A percentile compares a stretch with the other conserved stretches of the same genome.
Evolutionary conservation across 2,888 invertebrate genomes (phyloP).

Genomic region (Rutpela maculata): DNA sequence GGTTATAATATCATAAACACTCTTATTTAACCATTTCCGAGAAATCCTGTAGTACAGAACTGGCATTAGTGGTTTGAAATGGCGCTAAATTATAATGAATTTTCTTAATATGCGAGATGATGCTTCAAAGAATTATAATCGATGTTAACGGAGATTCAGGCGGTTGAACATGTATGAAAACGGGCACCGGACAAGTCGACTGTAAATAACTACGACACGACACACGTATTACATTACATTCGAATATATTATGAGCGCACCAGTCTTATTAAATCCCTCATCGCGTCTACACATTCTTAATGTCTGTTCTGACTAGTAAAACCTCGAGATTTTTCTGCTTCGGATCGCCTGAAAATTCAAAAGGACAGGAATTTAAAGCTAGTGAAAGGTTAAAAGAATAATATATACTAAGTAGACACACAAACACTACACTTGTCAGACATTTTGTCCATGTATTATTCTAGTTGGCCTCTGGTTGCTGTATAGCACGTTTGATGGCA

Average conservation of each 20-base stretch:
- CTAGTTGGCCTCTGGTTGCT: too few relatives aligned
- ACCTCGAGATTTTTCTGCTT: neutral
- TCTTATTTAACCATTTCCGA: constrained; percentile 28
- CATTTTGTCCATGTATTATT: too few relatives aligned
- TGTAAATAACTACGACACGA: constrained; percentile 62
- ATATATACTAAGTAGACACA: too few relatives aligned
- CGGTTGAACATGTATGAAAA: constrained; percentile 43
- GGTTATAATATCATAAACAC: constrained; percentile 35
- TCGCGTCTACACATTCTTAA: constrained; percentile 29
- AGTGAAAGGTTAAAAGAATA: too few relatives aligned
- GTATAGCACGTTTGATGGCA: too few relatives aligned
- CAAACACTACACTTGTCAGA: too few relatives aligned
- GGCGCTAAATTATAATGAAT: constrained; percentile 38
- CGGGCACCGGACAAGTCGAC: constrained; percentile 54
- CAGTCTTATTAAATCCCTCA: constrained; percentile 53
- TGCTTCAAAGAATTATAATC: constrained; percentile 40
- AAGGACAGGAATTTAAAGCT: too few relatives aligned
- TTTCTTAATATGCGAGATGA: constrained; percentile 43
- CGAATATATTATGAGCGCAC: constrained; percentile 60
- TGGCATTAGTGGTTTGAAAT: constrained; percentile 14
- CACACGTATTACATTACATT: constrained; percentile 63
- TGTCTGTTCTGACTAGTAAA: constrained; percentile 10
- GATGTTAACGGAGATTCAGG: constrained; percentile 42
- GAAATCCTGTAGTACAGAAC: neutral
- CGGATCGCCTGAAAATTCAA: neutral